These are phyloP conservation scores for Megaceryle torquata DNA, from an alignment of 2,113 vertebrate species.

Conservation along the genomic window DNA sequence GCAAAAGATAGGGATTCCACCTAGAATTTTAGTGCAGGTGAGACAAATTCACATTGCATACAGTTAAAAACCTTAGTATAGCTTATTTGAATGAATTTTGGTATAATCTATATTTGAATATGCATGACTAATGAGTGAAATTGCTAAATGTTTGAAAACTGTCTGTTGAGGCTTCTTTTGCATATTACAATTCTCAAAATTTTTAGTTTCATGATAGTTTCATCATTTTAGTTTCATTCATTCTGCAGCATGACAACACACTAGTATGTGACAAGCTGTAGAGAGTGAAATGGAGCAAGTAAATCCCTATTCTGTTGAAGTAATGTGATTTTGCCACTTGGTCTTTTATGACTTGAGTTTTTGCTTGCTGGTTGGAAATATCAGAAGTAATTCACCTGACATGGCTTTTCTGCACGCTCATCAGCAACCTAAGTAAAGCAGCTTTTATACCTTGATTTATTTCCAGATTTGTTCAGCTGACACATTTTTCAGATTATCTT, in stretches of 20 bases:
- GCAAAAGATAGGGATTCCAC: background rate
- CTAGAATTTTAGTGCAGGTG: background rate
- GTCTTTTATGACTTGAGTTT: background rate
- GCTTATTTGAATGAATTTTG: background rate
- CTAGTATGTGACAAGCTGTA: background rate
- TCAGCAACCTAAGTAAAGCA: background rate
- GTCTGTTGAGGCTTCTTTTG: background rate
- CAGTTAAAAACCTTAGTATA: background rate
- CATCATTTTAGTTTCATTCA: background rate
- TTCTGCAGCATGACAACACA: background rate
- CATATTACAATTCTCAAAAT: background rate
- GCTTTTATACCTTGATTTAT: background rate
- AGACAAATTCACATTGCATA: background rate
- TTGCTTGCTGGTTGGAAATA: background rate
- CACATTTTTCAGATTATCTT: background rate
- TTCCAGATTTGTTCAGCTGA: background rate
- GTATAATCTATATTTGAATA: background rate
- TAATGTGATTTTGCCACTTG: background rate
- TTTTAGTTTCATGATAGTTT: background rate
- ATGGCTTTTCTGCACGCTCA: background rate
- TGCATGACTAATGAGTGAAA: background rate
- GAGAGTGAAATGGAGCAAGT: background rate
- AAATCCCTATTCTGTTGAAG: background rate
- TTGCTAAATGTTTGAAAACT: background rate
- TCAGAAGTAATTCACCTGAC: background rate